These are phyloP conservation scores for Sitta carolinensis DNA, from an alignment of 2,797 vertebrate genomes.

Conservation along the genomic window DNA sequence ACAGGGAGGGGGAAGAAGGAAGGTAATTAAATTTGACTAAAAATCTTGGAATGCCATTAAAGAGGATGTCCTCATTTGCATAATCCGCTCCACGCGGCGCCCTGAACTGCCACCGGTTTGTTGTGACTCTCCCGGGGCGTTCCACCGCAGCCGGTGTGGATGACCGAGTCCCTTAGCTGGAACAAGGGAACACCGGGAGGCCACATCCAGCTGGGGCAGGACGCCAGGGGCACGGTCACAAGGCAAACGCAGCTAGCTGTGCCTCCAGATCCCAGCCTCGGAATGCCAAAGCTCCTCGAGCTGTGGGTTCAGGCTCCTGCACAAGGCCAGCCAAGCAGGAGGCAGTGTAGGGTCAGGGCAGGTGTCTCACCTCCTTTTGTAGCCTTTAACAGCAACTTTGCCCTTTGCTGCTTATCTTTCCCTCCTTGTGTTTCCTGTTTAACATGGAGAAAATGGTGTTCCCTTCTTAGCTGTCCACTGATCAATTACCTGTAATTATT, in stretches of 20 bases:
- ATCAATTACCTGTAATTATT: conserved; percentile 20
- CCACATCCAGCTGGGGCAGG: rapidly evolving
- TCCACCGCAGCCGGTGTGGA: not conserved
- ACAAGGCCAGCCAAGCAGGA: not conserved
- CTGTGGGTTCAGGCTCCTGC: no score
- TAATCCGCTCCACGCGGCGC: not conserved
- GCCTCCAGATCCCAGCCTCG: rapidly evolving
- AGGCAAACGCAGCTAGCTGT: not conserved
- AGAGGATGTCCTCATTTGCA: conserved; percentile 1
- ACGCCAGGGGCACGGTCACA: rapidly evolving
- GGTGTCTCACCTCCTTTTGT: not conserved
- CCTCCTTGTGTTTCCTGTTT: not conserved
- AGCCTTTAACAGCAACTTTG: not conserved
- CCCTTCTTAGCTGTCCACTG: not conserved
- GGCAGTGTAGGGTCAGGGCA: rapidly evolving
- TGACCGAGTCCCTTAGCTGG: not conserved
- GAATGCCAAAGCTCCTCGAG: not conserved
- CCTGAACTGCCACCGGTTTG: not conserved
- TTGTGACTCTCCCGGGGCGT: not conserved
- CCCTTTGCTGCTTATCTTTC: not conserved
- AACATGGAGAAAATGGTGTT: not conserved
- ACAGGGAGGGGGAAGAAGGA: not conserved
- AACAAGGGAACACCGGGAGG: rapidly evolving
- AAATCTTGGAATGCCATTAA: conserved; percentile 11
- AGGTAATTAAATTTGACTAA: conserved; percentile 59